phyloP scores from a whole-genome alignment of 2,797 vertebrate genomes.

The Enteromius fasciolatus region DNA sequence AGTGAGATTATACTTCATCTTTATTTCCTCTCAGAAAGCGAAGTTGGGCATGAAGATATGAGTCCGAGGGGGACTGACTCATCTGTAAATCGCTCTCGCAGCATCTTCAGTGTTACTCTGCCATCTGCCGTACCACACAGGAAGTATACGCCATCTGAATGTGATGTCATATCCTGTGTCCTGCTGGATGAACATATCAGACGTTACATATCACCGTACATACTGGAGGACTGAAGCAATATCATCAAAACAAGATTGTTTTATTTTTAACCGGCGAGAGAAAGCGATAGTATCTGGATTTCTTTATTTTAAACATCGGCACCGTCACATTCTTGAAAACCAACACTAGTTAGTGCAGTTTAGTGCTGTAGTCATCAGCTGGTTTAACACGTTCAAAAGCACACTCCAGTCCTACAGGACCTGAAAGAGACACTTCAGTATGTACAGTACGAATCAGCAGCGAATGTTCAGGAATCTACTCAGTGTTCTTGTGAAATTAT shows the following conservation, averaged over 20 bases:
- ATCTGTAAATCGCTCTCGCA: constrained; percentile 15
- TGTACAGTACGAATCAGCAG: not conserved
- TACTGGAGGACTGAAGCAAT: constrained; percentile 7
- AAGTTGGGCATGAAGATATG: constrained; percentile 96
- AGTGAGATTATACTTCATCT: not conserved
- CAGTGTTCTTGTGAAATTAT: constrained; percentile 26
- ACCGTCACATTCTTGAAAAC: not conserved
- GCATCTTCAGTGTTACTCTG: constrained; percentile 9
- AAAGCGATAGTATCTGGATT: not conserved
- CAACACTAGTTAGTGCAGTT: not conserved
- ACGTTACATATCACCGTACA: not conserved
- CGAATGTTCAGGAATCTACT: constrained; percentile 9
- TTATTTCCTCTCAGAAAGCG: constrained; percentile 83
- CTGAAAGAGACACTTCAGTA: constrained; percentile 28
- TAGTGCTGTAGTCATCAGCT: not conserved
- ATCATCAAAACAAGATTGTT: not conserved
- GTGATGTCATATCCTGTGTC: constrained; percentile 29
- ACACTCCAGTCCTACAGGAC: constrained; percentile 36
- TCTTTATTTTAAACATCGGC: not conserved
- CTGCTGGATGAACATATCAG: not conserved
- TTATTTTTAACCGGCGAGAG: constrained; percentile 20
- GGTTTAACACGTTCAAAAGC: not conserved
- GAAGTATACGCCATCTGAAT: constrained; percentile 11
- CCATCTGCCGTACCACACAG: constrained; percentile 1
- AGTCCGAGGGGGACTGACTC: constrained; percentile 52